Conservation (phyloP, 2,797 vertebrate species). For the Pantherophis alleghaniensis region DNA sequence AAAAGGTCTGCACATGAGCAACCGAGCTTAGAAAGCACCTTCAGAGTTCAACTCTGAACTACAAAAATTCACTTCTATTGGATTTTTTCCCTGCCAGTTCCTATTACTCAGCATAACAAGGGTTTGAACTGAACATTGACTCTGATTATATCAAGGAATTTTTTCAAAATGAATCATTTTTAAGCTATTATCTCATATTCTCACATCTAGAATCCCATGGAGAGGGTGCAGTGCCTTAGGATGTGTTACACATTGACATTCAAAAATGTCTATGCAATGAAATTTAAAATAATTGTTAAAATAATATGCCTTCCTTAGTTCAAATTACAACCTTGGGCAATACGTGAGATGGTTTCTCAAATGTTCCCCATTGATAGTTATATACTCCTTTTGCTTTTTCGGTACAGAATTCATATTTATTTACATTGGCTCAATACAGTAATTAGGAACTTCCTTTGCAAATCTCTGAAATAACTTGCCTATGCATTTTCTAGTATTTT, state of each 20-base stretch:
- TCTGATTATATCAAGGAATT: slow-evolving; percentile 59
- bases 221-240: slow-evolving; percentile 40
- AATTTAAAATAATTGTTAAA: slow-evolving; percentile 50
- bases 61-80: background rate
- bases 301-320: slow-evolving; percentile 45
- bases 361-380: background rate
- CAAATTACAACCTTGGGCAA: slow-evolving; percentile 35
- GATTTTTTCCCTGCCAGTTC: slow-evolving; percentile 8
- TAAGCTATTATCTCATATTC: slow-evolving; percentile 51
- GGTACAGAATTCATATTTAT: slow-evolving; percentile 29
- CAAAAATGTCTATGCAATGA: slow-evolving; percentile 42
- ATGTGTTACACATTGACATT: slow-evolving; percentile 35
- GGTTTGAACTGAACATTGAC: slow-evolving; percentile 29
- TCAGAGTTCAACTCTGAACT: background rate
- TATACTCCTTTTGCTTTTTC: slow-evolving; percentile 22
- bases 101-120: slow-evolving; percentile 38
- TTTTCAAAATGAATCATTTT: slow-evolving; percentile 51
- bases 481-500: background rate
- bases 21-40: background rate
- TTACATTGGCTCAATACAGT: background rate
- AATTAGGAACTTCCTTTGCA: background rate
- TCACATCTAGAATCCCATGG: slow-evolving; percentile 53
- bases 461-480: background rate
- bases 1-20: background rate
- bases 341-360: slow-evolving; percentile 39